A percentile compares a stretch with the other conserved stretches of the same genome.
phyloP scores from a whole-genome alignment of 1,140 invertebrate genomes.

The Homarus americanus region DNA sequence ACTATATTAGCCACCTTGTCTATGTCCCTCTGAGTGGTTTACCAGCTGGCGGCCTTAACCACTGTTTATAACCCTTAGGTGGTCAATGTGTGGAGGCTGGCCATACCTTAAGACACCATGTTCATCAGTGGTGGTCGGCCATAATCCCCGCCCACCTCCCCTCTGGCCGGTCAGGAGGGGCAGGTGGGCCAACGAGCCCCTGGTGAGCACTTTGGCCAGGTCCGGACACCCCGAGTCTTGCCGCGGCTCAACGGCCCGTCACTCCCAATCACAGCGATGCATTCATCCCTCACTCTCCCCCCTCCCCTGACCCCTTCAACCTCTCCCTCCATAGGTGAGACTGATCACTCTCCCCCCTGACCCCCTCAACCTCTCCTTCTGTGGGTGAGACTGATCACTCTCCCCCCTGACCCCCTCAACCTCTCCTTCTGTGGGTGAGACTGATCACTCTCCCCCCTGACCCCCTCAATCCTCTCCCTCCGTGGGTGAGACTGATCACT shows the following conservation, averaged over 20 bases:
- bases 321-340: background rate
- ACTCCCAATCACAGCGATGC: constrained; percentile 36
- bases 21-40: no score
- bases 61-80: no score
- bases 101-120: no score
- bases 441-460: background rate
- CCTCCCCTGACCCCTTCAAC: background rate
- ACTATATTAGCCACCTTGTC: no score
- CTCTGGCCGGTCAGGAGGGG: no score
- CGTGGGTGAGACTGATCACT: constrained; percentile 1
- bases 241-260: background rate
- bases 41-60: no score
- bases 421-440: background rate
- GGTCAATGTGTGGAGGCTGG: no score
- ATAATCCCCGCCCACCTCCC: no score
- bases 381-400: constrained; percentile 3
- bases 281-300: constrained; percentile 22
- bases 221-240: background rate
- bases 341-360: constrained; percentile 8
- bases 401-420: background rate
- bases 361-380: background rate
- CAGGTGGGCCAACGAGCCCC: no score
- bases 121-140: no score
- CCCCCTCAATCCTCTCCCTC: background rate
- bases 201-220: background rate